Evolutionary conservation across 2,888 invertebrate genomes (phyloP).

Genomic region (Bibio marci): DNA sequence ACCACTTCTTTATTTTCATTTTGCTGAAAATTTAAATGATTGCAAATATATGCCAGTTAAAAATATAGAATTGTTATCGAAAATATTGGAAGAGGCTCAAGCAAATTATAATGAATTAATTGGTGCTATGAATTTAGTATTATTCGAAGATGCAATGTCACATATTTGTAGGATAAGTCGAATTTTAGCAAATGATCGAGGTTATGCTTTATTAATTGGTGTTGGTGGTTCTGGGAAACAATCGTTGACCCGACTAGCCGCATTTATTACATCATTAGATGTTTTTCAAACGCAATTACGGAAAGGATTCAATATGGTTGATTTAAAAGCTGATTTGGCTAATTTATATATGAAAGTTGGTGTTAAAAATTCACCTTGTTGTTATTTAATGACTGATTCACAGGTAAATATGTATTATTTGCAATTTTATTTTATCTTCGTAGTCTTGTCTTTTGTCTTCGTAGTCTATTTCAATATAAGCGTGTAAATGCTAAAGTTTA

Average conservation of each 20-base stretch:
- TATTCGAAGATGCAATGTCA: slow-evolving; percentile 89
- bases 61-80: slow-evolving; percentile 52
- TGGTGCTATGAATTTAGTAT: slow-evolving; percentile 82
- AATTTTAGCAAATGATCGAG: slow-evolving; percentile 79
- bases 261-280: slow-evolving; percentile 79
- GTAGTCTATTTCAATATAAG: too few species aligned
- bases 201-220: slow-evolving; percentile 81
- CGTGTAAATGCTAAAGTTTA: too few species aligned
- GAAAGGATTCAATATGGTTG: slow-evolving; percentile 70
- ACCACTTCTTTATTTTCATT: slow-evolving; percentile 83
- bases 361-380: slow-evolving; percentile 63
- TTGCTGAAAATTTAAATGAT: slow-evolving; percentile 80
- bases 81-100: slow-evolving; percentile 62
- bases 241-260: slow-evolving; percentile 70
- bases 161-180: slow-evolving; percentile 84
- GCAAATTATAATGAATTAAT: slow-evolving; percentile 75
- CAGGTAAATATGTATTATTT: slow-evolving; percentile 34
- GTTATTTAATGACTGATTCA: slow-evolving; percentile 87
- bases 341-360: slow-evolving; percentile 74
- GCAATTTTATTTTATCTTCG: too few species aligned
- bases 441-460: too few species aligned
- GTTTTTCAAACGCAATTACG: slow-evolving; percentile 86
- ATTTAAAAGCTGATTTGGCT: slow-evolving; percentile 58
- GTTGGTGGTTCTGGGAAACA: slow-evolving; percentile 94
- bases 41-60: slow-evolving; percentile 72